These are phyloP conservation scores for Tapirus terrestris DNA, from an alignment of 2,113 vertebrate genomes.

Conservation along the genomic window DNA sequence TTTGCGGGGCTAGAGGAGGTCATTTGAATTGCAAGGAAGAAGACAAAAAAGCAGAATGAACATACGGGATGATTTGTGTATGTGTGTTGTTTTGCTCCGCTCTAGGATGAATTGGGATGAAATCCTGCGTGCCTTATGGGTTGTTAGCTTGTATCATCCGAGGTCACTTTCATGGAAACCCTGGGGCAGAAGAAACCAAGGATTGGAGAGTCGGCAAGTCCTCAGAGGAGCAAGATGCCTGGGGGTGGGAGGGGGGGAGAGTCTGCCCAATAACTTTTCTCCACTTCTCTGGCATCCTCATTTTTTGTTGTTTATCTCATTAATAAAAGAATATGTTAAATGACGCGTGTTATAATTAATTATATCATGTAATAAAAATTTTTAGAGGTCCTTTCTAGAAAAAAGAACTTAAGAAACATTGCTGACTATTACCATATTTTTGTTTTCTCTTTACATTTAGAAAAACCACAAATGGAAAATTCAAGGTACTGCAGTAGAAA, in stretches of 20 bases:
- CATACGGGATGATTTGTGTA: too few species aligned
- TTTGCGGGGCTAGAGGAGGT: not conserved
- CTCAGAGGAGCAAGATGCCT: not conserved
- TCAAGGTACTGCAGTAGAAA: not conserved
- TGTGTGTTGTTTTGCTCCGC: too few species aligned
- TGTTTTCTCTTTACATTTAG: not conserved
- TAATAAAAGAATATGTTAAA: not conserved
- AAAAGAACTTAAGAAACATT: not conserved
- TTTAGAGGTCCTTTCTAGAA: not conserved
- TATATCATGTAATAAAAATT: not conserved
- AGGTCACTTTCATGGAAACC: not conserved
- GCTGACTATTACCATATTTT: not conserved
- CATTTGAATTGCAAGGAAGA: not conserved
- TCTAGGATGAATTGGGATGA: not conserved
- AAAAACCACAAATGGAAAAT: not conserved
- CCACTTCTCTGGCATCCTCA: not conserved
- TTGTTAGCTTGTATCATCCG: not conserved
- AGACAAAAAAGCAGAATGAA: not conserved
- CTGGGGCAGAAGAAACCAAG: not conserved
- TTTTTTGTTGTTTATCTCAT: not conserved
- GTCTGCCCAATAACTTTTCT: not conserved
- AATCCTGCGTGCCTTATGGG: not conserved
- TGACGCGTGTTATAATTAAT: not conserved
- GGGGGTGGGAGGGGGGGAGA: too few species aligned
- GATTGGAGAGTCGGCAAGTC: not conserved